Evolutionary conservation across 2,888 invertebrate species (phyloP).

Genomic region (Platycheirus albimanus): DNA sequence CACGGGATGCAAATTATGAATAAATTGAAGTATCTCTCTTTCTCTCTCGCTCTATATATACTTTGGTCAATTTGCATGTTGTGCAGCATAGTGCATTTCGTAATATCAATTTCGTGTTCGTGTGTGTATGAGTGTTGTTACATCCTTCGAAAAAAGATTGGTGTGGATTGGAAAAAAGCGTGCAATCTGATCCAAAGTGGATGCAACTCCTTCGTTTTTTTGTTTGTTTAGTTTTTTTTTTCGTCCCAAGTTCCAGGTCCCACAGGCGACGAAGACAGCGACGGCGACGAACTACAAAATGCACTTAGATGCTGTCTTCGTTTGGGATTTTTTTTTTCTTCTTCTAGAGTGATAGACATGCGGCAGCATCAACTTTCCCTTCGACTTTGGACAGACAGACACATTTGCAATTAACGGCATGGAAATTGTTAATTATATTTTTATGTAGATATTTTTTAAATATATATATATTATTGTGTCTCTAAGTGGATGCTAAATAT

Average conservation of each 20-base stretch:
- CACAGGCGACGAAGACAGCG: no score
- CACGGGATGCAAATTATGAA: slow-evolving; percentile 75
- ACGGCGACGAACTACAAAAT: slow-evolving; percentile 68
- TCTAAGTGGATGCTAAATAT: slow-evolving; percentile 34
- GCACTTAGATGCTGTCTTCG: slow-evolving; percentile 64
- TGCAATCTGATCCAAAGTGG: slow-evolving; percentile 67
- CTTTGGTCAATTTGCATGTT: slow-evolving; percentile 69
- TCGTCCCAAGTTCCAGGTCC: no score
- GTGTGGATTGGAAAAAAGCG: slow-evolving; percentile 13
- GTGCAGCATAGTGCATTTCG: slow-evolving; percentile 29
- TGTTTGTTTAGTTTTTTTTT: slow-evolving; percentile 32
- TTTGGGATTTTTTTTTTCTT: slow-evolving; percentile 15
- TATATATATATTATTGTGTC: slow-evolving; percentile 18
- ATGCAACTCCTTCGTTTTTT: slow-evolving; percentile 53
- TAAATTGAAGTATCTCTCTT: slow-evolving; percentile 72
- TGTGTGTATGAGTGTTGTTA: slow-evolving; percentile 28
- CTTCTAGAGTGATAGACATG: slow-evolving; percentile 66
- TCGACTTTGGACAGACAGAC: slow-evolving; percentile 39
- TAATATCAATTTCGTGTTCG: slow-evolving; percentile 27
- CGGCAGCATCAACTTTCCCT: slow-evolving; percentile 72
- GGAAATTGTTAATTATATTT: slow-evolving; percentile 61
- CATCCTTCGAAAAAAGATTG: slow-evolving; percentile 52
- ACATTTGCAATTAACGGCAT: slow-evolving; percentile 40
- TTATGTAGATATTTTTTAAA: slow-evolving; percentile 4
- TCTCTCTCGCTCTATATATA: not conserved